phyloP scores from a whole-genome alignment of 2,888 invertebrate genomes.

The Noctua janthe region DNA sequence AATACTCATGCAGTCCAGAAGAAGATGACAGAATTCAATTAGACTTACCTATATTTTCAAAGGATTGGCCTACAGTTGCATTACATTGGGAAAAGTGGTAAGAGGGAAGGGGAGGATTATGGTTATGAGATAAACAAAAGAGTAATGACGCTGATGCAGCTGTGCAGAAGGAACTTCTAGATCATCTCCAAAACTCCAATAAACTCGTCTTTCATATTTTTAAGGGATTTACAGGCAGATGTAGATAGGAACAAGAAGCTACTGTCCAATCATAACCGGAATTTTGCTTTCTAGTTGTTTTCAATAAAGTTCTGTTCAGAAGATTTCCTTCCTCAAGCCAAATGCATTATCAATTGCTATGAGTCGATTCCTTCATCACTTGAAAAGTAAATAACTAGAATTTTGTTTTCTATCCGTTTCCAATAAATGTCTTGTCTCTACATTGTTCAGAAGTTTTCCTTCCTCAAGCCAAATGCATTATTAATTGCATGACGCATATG shows the following conservation, averaged over 20 bases:
- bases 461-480: constrained; percentile 21
- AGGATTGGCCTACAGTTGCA: background rate
- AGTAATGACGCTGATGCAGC: background rate
- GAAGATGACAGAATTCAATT: background rate
- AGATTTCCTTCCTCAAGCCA: no score
- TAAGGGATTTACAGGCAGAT: background rate
- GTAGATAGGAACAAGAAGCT: background rate
- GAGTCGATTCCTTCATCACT: no score
- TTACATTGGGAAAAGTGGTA: background rate
- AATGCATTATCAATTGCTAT: no score
- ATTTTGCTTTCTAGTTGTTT: no score
- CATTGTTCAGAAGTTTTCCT: constrained; percentile 20
- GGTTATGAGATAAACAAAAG: background rate
- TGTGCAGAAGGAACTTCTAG: background rate
- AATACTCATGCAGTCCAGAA: background rate
- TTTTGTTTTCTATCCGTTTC: background rate
- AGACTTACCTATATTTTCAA: background rate
- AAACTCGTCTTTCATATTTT: background rate
- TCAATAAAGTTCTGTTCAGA: no score
- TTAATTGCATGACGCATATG: constrained; percentile 18
- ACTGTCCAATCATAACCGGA: background rate
- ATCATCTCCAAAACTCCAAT: background rate
- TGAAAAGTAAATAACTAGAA: background rate
- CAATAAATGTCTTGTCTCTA: no score
- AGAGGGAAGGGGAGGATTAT: background rate